phyloP scores from a whole-genome alignment of 1,140 invertebrate genomes.

The Uloborus diversus region DNA sequence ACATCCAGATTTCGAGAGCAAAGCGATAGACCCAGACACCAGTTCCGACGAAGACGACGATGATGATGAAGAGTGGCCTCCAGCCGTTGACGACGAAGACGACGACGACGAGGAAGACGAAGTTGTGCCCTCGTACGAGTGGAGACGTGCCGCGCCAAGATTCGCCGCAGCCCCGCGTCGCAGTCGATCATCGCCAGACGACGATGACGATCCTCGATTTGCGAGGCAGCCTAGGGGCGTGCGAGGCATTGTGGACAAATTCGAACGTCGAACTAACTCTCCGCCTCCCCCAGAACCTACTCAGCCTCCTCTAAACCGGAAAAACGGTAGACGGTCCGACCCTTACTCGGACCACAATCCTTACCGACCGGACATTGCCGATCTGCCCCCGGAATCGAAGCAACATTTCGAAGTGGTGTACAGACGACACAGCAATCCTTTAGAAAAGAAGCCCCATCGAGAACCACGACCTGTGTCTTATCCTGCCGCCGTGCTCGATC shows the following conservation, averaged over 20 bases:
- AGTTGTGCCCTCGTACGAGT: slow-evolving; percentile 45
- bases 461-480: slow-evolving; percentile 50
- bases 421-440: slow-evolving; percentile 50
- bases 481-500: slow-evolving; percentile 42
- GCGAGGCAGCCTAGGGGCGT: slow-evolving; percentile 13
- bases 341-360: neutral
- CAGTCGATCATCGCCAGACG: slow-evolving; percentile 50
- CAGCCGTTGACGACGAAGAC: slow-evolving; percentile 39
- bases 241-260: slow-evolving; percentile 49
- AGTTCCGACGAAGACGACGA: slow-evolving; percentile 59
- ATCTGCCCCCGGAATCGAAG: neutral
- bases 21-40: slow-evolving; percentile 57
- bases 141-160: slow-evolving; percentile 9
- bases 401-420: slow-evolving; percentile 47
- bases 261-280: slow-evolving; percentile 24
- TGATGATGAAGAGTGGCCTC: slow-evolving; percentile 3
- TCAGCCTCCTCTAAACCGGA: neutral
- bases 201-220: slow-evolving; percentile 29
- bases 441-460: slow-evolving; percentile 26
- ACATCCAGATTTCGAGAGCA: slow-evolving; percentile 52
- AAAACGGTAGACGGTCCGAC: slow-evolving; percentile 20
- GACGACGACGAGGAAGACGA: slow-evolving; percentile 57
- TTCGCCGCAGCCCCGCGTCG: no score
- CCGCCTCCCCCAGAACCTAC: slow-evolving; percentile 7
- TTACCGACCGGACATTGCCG: neutral